phyloP scores from a whole-genome alignment of 2,113 vertebrate genomes.

The Lepidothrix coronata region DNA sequence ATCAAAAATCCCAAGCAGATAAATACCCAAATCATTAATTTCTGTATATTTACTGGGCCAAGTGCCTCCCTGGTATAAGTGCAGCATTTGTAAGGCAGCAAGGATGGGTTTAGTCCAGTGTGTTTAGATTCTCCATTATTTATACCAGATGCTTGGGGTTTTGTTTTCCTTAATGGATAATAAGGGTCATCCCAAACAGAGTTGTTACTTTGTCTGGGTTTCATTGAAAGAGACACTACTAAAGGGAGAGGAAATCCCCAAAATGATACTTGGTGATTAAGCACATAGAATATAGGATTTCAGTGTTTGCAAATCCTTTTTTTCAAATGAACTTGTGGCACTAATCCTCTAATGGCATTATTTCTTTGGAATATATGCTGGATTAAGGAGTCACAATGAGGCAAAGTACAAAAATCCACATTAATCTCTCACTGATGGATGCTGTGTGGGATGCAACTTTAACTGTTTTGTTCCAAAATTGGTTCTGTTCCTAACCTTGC shows the following conservation, averaged over 20 bases:
- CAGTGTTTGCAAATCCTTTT: constrained; percentile 71
- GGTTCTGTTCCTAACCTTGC: constrained; percentile 48
- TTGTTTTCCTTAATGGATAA: not conserved
- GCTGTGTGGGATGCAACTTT: constrained; percentile 59
- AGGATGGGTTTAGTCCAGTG: not conserved
- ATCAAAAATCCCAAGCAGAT: not conserved
- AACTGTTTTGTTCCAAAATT: constrained; percentile 63
- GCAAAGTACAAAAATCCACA: constrained; percentile 80
- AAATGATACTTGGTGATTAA: constrained; percentile 68
- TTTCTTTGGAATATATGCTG: constrained; percentile 75
- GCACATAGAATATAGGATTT: constrained; percentile 70
- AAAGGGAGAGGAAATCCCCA: constrained; percentile 66
- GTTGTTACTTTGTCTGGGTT: not conserved
- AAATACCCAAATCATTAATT: not conserved
- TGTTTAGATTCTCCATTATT: not conserved
- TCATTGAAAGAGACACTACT: constrained; percentile 26
- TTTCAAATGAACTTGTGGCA: constrained; percentile 79
- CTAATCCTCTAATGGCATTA: constrained; percentile 87
- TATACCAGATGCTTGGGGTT: not conserved
- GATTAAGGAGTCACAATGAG: constrained; percentile 85
- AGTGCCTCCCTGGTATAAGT: not conserved
- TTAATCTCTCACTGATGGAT: constrained; percentile 76
- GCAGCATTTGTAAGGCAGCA: fast-evolving
- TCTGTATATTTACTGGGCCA: not conserved
- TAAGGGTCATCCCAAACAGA: not conserved